phyloP scores from a whole-genome alignment of 2,113 vertebrate genomes.

The Dicaeum eximium region DNA sequence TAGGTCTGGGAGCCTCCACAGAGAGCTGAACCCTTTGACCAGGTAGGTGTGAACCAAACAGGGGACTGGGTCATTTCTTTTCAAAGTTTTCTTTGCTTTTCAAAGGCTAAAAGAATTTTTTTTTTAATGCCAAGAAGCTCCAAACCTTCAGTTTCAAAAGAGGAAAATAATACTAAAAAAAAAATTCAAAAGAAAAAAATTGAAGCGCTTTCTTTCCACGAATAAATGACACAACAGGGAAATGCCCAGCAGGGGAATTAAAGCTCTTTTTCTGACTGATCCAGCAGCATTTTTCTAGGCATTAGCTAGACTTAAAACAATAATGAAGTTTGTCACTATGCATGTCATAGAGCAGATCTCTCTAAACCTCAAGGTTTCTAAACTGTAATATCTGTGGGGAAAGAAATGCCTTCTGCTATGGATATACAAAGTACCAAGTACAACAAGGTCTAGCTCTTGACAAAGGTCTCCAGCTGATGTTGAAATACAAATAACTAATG shows the following conservation, averaged over 20 bases:
- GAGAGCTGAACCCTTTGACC: conserved; percentile 82
- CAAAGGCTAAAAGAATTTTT: conserved; percentile 24
- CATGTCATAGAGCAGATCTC: conserved; percentile 19
- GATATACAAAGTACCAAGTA: conserved; percentile 30
- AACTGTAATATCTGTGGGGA: conserved; percentile 46
- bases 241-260: conserved; percentile 44
- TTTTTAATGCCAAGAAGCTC: not conserved
- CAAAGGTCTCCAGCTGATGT: conserved; percentile 58
- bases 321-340: conserved; percentile 44
- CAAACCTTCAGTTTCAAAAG: not conserved
- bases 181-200: not conserved
- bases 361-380: conserved; percentile 48
- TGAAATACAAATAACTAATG: conserved; percentile 49
- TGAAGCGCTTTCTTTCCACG: not conserved
- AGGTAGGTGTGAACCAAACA: conserved; percentile 82
- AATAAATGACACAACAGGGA: conserved; percentile 4
- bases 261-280: conserved; percentile 30
- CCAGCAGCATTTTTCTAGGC: conserved; percentile 47
- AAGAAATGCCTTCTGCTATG: conserved; percentile 26
- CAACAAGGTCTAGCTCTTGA: conserved; percentile 47
- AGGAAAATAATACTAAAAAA: not conserved
- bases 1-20: conserved; percentile 60
- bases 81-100: conserved; percentile 59
- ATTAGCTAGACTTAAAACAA: conserved; percentile 38
- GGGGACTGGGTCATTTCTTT: conserved; percentile 73